Percentiles rank a stretch among this genome's conserved stretches.
Conservation (phyloP, 2,113 vertebrate species). For the Psittacula cyanocephala region DNA sequence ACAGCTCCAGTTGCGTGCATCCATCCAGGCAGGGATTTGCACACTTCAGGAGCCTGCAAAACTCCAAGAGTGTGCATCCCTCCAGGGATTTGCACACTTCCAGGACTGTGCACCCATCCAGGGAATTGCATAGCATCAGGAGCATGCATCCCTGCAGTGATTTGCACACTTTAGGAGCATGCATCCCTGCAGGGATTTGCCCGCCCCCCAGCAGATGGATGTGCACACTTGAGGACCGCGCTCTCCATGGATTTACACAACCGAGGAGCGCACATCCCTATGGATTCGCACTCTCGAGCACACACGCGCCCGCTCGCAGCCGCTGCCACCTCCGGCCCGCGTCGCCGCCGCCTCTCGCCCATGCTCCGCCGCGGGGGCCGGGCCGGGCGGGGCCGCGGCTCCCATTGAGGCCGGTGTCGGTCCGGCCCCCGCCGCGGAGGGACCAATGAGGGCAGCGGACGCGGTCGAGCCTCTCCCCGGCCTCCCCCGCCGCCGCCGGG, state of each 20-base stretch:
- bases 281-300: too few species aligned
- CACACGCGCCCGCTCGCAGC: not conserved
- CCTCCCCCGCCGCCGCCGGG: conserved; percentile 75
- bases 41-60: too few species aligned
- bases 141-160: not conserved
- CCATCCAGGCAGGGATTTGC: not conserved
- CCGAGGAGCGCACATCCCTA: not conserved
- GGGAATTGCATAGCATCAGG: not conserved
- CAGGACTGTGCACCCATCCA: not conserved
- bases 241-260: not conserved
- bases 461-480: conserved; percentile 88
- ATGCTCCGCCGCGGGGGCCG: not conserved
- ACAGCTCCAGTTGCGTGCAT: not conserved
- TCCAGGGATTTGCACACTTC: too few species aligned
- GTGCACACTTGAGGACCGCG: not conserved
- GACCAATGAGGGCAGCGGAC: conserved; percentile 78
- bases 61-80: too few species aligned
- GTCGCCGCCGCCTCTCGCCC: not conserved
- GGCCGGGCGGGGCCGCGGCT: conserved; percentile 33
- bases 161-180: too few species aligned
- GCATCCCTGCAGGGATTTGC: not conserved
- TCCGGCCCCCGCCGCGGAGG: conserved; percentile 58
- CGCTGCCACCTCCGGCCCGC: not conserved
- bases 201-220: not conserved
- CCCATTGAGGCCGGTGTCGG: conserved; percentile 62